A percentile compares a stretch with the other conserved stretches of the same genome.
These are phyloP conservation scores for Lathamus discolor DNA, from an alignment of 2,113 vertebrate species.

Conservation along the genomic window DNA sequence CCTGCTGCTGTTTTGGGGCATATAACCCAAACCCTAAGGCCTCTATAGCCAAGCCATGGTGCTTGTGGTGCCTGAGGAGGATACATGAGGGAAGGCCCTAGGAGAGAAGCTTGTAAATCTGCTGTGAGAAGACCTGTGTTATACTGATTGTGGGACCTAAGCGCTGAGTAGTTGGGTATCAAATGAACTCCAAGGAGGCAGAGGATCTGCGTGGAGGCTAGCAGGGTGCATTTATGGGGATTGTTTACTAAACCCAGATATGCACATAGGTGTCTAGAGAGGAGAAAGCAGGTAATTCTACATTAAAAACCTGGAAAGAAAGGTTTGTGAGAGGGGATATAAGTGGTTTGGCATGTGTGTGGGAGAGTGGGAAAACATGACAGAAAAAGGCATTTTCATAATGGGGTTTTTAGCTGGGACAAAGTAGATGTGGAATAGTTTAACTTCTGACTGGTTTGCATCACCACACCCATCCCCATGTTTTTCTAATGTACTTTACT, in stretches of 20 bases:
- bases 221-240: neutral
- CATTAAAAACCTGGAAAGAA: neutral
- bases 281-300: neutral
- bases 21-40: no score
- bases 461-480: accelerated
- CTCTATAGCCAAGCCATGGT: neutral
- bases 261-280: neutral
- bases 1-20: neutral
- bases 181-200: neutral
- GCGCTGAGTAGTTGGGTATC: neutral
- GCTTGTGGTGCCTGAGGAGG: neutral
- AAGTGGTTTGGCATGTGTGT: neutral
- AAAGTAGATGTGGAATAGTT: neutral
- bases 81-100: neutral
- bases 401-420: neutral
- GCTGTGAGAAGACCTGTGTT: neutral
- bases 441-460: neutral
- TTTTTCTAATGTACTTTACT: neutral
- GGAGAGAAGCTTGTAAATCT: neutral
- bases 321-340: neutral
- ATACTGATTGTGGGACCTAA: accelerated
- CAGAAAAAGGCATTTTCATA: neutral
- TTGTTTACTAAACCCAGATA: neutral
- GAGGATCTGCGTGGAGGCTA: neutral
- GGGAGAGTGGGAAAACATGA: neutral